A percentile compares a stretch with the other conserved stretches of the same genome.
These are phyloP conservation scores for Amphibalanus amphitrite DNA, from an alignment of 1,140 invertebrate species.

Conservation along the genomic window DNA sequence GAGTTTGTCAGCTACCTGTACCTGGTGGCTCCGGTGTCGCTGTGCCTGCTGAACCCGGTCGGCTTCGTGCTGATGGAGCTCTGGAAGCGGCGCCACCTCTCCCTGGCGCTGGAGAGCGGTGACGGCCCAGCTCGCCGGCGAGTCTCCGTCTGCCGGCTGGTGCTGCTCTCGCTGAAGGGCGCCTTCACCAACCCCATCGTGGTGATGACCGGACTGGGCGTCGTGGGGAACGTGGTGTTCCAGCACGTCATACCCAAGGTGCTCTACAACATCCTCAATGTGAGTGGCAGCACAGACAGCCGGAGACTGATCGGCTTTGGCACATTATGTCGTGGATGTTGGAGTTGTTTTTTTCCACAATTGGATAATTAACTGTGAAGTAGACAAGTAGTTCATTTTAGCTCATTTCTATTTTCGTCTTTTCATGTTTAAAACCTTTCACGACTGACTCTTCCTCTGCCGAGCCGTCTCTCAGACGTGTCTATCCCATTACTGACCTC, in stretches of 20 bases:
- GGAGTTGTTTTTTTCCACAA: too few relatives aligned
- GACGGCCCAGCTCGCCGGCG: neutral
- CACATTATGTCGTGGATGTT: too few relatives aligned
- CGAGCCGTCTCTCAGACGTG: neutral
- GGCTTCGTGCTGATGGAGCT: constrained; percentile 82
- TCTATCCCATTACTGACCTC: too few relatives aligned
- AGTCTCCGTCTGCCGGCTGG: neutral
- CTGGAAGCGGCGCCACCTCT: constrained; percentile 38
- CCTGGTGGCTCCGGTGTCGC: constrained; percentile 79
- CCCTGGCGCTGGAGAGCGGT: neutral
- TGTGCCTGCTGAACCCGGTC: constrained; percentile 82
- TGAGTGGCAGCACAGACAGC: too few relatives aligned
- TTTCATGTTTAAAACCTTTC: too few relatives aligned
- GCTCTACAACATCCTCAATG: constrained; percentile 53
- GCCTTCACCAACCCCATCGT: constrained; percentile 76
- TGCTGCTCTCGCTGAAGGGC: constrained; percentile 34
- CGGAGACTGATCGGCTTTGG: too few relatives aligned
- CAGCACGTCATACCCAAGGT: constrained; percentile 53
- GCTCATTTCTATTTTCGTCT: too few relatives aligned
- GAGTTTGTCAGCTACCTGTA: constrained; percentile 84
- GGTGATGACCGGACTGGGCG: constrained; percentile 80
- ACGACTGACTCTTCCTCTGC: too few relatives aligned
- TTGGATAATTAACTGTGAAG: too few relatives aligned
- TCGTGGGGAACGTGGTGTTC: constrained; percentile 68
- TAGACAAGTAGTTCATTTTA: too few relatives aligned